Base-by-base conservation (phyloP, 2,113 vertebrate species). In the Onychorhynchus coronatus region DNA sequence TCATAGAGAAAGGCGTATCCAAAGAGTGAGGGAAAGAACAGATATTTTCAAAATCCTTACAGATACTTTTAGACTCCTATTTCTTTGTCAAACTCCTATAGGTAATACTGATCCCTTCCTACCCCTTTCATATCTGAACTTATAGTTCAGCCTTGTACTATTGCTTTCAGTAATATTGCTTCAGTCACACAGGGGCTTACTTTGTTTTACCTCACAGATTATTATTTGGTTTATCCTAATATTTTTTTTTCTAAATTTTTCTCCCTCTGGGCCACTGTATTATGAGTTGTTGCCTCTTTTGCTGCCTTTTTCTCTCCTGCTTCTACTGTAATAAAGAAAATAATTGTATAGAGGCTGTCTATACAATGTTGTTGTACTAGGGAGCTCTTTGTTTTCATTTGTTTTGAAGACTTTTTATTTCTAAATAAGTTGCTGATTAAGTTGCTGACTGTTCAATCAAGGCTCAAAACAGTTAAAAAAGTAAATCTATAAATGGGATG, bases 231-330 rank as follows among this genome's bases (percentile, higher is more conserved):
- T 75, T 78, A 28, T 42, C 52, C 21, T 56, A 47, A 28, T 50
- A 52, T 42, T 92, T 79, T 79, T 82, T 20, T 23, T 77, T 42
- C 4, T 74, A 9, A 41, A 8, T 53, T 95, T 76, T 88, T 55
- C 10, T 58, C 12, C 14, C 9, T 61, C 3, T 1, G 1, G 2
- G 1, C 5, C 28, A 31, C n/a, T 59, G 11, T 55, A 27, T 56
- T 56, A 59, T 76, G 47, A 85, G 17, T 56, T 88, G 6, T n/a
- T 86, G 6, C 14, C 7, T 74, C 23, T 88, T 85, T 21, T 23
- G 2, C 28, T 81, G 17, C 8, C 7, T 65, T n/a, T 79, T 79
- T 88, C 23, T 86, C 7, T 76, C 25, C 78, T 81, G 11, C 14
- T 7, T 79, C 14, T 85, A 31, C 27, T 67, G 17, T 58, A 84